Evolutionary conservation across 2,888 invertebrate species (phyloP).

Genomic region (Drosophila setosimentum): DNA sequence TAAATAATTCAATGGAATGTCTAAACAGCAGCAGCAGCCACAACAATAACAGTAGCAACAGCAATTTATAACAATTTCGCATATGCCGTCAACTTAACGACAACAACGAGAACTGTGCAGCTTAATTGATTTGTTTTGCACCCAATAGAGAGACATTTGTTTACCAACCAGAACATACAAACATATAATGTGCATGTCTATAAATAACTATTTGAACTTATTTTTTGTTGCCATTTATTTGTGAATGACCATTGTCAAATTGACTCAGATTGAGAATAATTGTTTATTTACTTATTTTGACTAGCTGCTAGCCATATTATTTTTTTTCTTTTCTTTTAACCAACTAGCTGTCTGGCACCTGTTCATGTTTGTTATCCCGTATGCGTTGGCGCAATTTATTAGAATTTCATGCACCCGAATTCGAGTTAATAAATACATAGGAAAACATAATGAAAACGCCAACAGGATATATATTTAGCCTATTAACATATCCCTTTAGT

Average conservation of each 20-base stretch:
- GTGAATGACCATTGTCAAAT: slow-evolving; percentile 62
- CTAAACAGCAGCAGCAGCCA: slow-evolving; percentile 43
- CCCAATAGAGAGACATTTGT: slow-evolving; percentile 59
- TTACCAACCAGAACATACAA: slow-evolving; percentile 26
- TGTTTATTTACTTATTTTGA: slow-evolving; percentile 27
- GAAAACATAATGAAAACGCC: slow-evolving; percentile 17
- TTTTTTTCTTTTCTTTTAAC: slow-evolving; percentile 12
- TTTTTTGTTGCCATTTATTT: slow-evolving; percentile 53
- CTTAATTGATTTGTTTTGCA: slow-evolving; percentile 79
- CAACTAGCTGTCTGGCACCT: slow-evolving; percentile 11
- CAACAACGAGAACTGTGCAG: slow-evolving; percentile 46
- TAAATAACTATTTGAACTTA: slow-evolving; percentile 30
- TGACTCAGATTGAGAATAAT: slow-evolving; percentile 71
- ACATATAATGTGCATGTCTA: not conserved
- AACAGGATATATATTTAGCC: not conserved
- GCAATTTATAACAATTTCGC: slow-evolving; percentile 80
- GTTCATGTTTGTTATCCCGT: no score
- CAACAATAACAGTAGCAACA: slow-evolving; percentile 53
- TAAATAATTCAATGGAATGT: slow-evolving; percentile 79
- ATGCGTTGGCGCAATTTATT: slow-evolving; percentile 17
- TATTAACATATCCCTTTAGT: not conserved
- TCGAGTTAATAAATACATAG: slow-evolving; percentile 19
- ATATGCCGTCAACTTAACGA: slow-evolving; percentile 60
- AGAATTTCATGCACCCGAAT: slow-evolving; percentile 26
- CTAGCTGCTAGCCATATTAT: slow-evolving; percentile 10